Base-by-base conservation (phyloP, 2,888 invertebrate genomes). In the Ormyrus thymus region DNA sequence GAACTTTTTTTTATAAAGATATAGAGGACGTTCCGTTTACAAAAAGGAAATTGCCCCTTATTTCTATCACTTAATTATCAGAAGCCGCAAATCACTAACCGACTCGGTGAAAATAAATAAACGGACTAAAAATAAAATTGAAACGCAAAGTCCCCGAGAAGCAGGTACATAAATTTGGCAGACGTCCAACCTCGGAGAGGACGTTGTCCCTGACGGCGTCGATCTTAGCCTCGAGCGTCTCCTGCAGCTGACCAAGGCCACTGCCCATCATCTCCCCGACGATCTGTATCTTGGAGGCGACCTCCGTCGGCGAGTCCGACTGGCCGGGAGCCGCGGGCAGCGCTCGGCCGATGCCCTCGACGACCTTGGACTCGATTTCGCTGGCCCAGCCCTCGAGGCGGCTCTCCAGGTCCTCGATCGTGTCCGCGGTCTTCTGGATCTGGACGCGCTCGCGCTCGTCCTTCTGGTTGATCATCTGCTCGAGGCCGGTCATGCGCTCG, bases 401-500 rank as follows among this genome's bases (percentile, higher is more conserved):
- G 72, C 86, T 90, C 82, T 92, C 91, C 76, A 92, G 86, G 80
- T 91, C 90, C 76, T 92, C 91, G 48, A 94, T 89, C 1, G 92
- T 91, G 79, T 93, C 93, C 69, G 92, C 91, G 0, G 93, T 93
- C 86, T 93, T 93, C 84, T 93, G 93, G 82, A 93, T 91, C 69
- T 93, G 93, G 59, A 91, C 91, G 81, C 93, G 92, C 84, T 94
- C 94, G 76, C 93, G 90, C 86, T 94, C 94, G 84, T 94, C 94
- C 89, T 92, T 93, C 92, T 94, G 93, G 84, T 95, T 92, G 72
- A 96, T 90, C 87, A 95, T 93, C 68, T 95, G 95, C 89, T 96
- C 96, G 7, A 96, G 94, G 83, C 94, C 94, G 11, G 94, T 94
- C 71, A 96, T 90, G 78, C 95, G 91, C 81, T 96, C 95, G 84